Evolutionary conservation across 1,140 invertebrate genomes (phyloP).

Genomic region (Zaprionus tsacasi): DNA sequence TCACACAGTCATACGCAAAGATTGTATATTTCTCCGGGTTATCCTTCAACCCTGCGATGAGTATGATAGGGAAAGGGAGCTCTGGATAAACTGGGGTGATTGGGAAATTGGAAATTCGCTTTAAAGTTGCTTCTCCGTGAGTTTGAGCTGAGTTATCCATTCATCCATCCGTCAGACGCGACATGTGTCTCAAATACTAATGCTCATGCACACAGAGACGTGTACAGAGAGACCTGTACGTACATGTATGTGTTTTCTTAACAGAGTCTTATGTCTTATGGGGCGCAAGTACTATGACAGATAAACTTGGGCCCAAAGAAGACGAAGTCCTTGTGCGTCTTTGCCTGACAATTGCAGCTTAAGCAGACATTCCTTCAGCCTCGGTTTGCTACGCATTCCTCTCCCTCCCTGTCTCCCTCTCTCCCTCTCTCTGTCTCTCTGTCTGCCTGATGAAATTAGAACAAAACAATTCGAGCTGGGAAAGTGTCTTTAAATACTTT

Average conservation of each 20-base stretch:
- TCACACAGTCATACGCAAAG: too few species aligned
- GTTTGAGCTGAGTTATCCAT: background rate
- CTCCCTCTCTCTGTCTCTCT: background rate
- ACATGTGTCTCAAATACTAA: background rate
- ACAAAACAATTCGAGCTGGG: slow-evolving; percentile 36
- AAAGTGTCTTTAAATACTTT: slow-evolving; percentile 51
- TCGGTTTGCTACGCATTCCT: background rate
- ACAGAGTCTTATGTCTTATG: background rate
- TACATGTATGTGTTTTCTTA: background rate
- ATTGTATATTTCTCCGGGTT: background rate
- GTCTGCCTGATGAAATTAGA: slow-evolving; percentile 18
- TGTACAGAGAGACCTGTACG: background rate
- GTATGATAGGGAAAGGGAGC: too few species aligned
- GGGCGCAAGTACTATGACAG: slow-evolving; percentile 19
- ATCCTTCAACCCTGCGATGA: background rate
- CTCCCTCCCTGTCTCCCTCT: background rate
- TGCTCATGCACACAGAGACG: background rate
- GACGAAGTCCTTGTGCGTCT: slow-evolving; percentile 15
- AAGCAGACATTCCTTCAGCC: slow-evolving; percentile 7
- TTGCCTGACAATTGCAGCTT: slow-evolving; percentile 39
- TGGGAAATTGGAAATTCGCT: background rate
- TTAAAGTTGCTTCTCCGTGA: background rate
- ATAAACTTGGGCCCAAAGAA: slow-evolving; percentile 34
- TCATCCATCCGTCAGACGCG: background rate
- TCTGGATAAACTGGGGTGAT: background rate